A percentile compares a stretch with the other conserved stretches of the same genome.
phyloP scores from a whole-genome alignment of 2,797 vertebrate species.

The Corythornis leucogaster region DNA sequence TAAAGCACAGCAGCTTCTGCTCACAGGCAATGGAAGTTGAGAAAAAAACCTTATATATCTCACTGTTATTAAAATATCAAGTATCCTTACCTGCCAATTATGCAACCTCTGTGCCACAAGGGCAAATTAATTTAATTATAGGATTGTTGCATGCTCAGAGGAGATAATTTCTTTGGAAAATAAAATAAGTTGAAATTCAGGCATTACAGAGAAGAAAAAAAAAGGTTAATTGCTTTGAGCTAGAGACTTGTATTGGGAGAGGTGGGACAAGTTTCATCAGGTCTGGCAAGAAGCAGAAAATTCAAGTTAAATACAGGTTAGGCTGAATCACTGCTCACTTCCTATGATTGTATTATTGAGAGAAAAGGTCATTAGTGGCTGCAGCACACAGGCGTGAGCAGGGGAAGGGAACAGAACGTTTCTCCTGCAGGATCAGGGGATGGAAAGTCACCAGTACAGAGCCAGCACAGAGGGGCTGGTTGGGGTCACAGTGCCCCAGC shows the following conservation, averaged over 20 bases:
- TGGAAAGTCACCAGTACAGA: neutral
- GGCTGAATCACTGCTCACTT: neutral
- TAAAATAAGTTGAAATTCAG: conserved; percentile 14
- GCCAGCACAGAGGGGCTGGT: neutral
- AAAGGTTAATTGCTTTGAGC: conserved; percentile 19
- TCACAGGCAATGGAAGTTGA: conserved; percentile 5
- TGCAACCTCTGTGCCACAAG: neutral
- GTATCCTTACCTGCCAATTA: conserved; percentile 21
- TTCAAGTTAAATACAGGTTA: conserved; percentile 21
- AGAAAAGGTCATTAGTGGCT: neutral
- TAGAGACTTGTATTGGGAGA: neutral
- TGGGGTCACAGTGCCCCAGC: neutral
- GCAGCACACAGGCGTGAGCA: neutral
- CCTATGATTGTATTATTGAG: neutral
- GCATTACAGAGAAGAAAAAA: neutral
- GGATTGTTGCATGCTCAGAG: neutral
- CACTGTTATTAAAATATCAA: conserved; percentile 40
- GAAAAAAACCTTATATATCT: neutral
- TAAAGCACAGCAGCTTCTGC: conserved; percentile 10
- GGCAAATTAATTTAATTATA: conserved; percentile 58
- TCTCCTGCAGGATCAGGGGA: neutral
- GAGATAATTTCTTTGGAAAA: conserved; percentile 18
- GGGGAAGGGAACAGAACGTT: neutral
- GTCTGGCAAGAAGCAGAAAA: neutral
- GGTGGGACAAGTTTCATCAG: neutral